Conservation (phyloP, 2,113 vertebrate species). For the Forbesichthys papilliferus region DNA sequence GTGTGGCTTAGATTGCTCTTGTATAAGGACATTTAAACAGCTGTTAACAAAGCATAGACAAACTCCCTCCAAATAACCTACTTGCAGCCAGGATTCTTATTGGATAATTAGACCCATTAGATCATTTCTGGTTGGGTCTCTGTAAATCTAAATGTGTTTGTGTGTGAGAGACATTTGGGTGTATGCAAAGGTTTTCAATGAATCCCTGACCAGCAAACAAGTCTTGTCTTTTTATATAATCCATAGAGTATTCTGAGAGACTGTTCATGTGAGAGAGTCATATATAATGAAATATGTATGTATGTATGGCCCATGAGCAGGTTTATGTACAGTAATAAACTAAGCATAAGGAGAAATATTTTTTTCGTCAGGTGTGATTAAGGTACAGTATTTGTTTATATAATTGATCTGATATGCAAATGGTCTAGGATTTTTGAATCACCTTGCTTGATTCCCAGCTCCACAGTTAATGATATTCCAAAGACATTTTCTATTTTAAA, state of each 20-base stretch:
- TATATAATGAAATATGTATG: constrained; percentile 21
- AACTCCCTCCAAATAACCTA: constrained; percentile 18
- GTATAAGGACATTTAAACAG: background rate
- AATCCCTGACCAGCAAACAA: constrained; percentile 52
- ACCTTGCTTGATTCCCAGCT: no score
- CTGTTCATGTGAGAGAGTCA: constrained; percentile 21
- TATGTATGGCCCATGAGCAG: constrained; percentile 55
- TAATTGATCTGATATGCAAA: background rate
- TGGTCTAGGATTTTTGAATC: background rate
- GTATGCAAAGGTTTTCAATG: constrained; percentile 26
- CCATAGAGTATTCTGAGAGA: constrained; percentile 32
- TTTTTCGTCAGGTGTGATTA: constrained; percentile 17
- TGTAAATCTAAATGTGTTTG: constrained; percentile 37
- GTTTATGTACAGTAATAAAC: constrained; percentile 74
- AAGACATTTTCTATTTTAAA: background rate
- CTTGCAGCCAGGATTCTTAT: constrained; percentile 31
- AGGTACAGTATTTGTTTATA: background rate
- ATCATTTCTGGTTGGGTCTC: constrained; percentile 36
- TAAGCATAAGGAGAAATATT: constrained; percentile 56
- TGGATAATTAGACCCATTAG: constrained; percentile 39
- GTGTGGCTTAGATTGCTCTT: background rate
- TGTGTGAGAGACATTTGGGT: constrained; percentile 14
- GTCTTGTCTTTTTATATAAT: constrained; percentile 53
- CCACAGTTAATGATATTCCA: no score
- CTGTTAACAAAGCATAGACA: background rate